Evolutionary conservation across 2,888 invertebrate species (phyloP).

Genomic region (Drosophila borealis): DNA sequence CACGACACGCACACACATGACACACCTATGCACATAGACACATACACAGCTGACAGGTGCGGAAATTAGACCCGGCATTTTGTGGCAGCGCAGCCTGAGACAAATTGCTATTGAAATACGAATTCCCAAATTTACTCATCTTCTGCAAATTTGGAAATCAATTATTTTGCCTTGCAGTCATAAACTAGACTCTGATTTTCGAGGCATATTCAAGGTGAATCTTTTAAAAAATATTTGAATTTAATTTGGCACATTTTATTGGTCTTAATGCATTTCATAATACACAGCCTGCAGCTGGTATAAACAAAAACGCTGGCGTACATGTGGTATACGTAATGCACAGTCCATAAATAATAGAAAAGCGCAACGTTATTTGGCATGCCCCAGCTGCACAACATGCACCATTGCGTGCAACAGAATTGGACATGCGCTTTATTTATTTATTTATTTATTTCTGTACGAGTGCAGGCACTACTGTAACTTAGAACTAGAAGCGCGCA

Average conservation of each 20-base stretch:
- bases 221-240: conserved; percentile 43
- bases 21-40: too few relatives aligned
- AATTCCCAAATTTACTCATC: conserved; percentile 1
- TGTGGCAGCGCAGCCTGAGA: conserved; percentile 39
- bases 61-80: conserved; percentile 51
- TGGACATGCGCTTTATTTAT: conserved; percentile 25
- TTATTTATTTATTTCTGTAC: conserved; percentile 20
- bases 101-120: conserved; percentile 41
- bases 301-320: conserved; percentile 19
- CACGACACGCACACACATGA: conserved; percentile 20
- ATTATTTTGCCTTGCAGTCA: conserved; percentile 5
- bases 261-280: conserved; percentile 19
- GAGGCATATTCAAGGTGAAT: conserved; percentile 5
- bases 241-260: conserved; percentile 19
- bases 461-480: conserved; percentile 2
- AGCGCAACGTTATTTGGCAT: conserved; percentile 37
- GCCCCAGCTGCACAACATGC: conserved; percentile 36
- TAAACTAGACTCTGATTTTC: not conserved
- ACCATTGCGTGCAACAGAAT: conserved; percentile 38
- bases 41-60: not conserved
- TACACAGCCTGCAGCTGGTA: not conserved
- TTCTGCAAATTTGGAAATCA: not conserved
- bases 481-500: conserved; percentile 22
- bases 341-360: conserved; percentile 69
- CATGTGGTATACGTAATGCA: conserved; percentile 65